Conservation (phyloP, 2,797 vertebrate genomes). For the Coranthus polyacanthus region DNA sequence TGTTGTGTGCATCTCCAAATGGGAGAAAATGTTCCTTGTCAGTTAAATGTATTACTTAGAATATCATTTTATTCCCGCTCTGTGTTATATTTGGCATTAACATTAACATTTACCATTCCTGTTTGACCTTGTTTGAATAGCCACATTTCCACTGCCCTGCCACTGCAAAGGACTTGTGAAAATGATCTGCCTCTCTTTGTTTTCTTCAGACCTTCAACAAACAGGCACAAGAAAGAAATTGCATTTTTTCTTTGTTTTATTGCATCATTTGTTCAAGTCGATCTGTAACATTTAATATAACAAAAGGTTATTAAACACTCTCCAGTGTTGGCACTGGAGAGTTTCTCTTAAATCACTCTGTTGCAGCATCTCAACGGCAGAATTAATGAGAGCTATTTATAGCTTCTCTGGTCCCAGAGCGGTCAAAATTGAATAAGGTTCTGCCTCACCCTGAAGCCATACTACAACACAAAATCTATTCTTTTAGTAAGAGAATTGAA, state of each 20-base stretch:
- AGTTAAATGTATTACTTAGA: neutral
- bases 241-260: constrained; percentile 40
- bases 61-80: neutral
- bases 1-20: neutral
- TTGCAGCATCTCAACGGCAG: constrained; percentile 81
- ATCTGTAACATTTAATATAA: constrained; percentile 54
- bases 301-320: constrained; percentile 66
- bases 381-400: constrained; percentile 85
- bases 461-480: constrained; percentile 73
- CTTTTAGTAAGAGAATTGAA: constrained; percentile 61
- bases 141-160: constrained; percentile 11
- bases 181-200: constrained; percentile 19
- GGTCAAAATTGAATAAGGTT: constrained; percentile 81
- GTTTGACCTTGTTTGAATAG: constrained; percentile 15
- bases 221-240: constrained; percentile 15
- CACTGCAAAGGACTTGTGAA: constrained; percentile 16
- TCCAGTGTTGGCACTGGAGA: constrained; percentile 66
- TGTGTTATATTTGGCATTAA: neutral
- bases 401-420: constrained; percentile 70
- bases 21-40: neutral
- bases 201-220: constrained; percentile 21
- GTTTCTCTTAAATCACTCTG: constrained; percentile 76
- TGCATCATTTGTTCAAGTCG: constrained; percentile 56
- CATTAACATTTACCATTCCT: constrained; percentile 3
- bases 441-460: constrained; percentile 67